Evolutionary conservation across 1,140 invertebrate genomes (phyloP), one percentile per base, ranked within the genome.

Genomic region (Orchesella cincta): DNA sequence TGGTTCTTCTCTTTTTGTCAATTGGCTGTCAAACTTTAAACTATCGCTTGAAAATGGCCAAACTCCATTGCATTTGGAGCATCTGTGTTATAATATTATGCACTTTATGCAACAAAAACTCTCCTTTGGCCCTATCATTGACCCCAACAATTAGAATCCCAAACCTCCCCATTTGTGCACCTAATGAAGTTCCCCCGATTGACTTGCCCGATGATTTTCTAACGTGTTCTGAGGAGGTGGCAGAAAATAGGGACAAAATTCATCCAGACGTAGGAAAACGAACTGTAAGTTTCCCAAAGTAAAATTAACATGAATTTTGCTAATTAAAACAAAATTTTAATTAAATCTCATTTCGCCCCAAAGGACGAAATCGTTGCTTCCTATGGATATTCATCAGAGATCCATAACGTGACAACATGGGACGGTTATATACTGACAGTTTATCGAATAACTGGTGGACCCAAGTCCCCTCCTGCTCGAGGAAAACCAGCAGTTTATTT

Each of bases 381-480:
- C n/a, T 57, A 57, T 57, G 54, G 54, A 57, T 57, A 57, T 26
- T n/a, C 54, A 8, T 23, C 26, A 23, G 54, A 57, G 26, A 26
- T 57, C 23, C 54, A 57, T 57, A 57, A 28, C 26, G 67, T 71
- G 3, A 71, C 67, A 8, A 71, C 67, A 14, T 16, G 8, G 12
- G 67, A 71, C 26, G 67, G 67, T 36, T 71, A 71, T 36, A 71
- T 71, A 28, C 31, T 71, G 23, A 36, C 29, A 31, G 3, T 71
- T 5, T 26, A 71, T 71, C 29, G 67, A 8, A 71, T 71, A 5
- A 31, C 67, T 34, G 29, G 29, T 36, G 23, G 67, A 16, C 67
- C 67, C 5, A 8, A 16, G 26, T 71, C 67, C 12, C 67, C 67
- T 16, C 26, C 29, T 14, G 67, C 29, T 34, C 8, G 8, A 23